phyloP scores from a whole-genome alignment of 2,113 vertebrate genomes.

The Furnarius figulus region DNA sequence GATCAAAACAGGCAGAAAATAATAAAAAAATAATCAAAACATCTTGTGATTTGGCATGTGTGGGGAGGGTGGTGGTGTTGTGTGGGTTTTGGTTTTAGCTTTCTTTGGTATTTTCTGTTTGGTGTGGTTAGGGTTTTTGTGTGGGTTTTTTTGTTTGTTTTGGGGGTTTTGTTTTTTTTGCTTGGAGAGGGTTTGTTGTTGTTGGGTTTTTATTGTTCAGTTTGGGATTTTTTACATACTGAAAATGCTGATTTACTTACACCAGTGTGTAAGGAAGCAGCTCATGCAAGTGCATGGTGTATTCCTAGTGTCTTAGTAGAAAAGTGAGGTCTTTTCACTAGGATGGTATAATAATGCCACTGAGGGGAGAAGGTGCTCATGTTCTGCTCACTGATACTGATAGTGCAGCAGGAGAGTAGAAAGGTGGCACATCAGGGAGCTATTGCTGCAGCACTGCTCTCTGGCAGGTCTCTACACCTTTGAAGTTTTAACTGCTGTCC shows the following conservation, averaged over 20 bases:
- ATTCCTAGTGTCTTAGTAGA: background rate
- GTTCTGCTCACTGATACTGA: accelerated
- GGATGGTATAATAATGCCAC: background rate
- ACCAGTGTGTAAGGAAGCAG: background rate
- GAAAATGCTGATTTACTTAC: background rate
- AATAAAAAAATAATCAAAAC: background rate
- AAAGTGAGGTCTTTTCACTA: background rate
- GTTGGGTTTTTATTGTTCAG: background rate
- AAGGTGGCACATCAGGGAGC: background rate
- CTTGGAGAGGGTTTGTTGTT: background rate
- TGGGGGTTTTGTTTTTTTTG: background rate
- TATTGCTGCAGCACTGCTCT: background rate
- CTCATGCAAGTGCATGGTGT: background rate
- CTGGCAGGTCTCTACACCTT: background rate
- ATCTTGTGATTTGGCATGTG: background rate
- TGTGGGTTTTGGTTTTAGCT: background rate
- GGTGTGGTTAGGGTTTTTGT: too few relatives aligned
- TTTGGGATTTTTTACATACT: background rate
- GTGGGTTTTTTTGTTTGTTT: background rate
- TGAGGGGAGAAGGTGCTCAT: background rate
- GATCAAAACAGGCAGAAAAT: background rate
- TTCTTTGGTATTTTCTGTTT: background rate
- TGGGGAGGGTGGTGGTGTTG: accelerated
- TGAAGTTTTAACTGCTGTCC: background rate
- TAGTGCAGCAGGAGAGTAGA: background rate